These are phyloP conservation scores for Thyatira batis DNA, from an alignment of 2,888 invertebrate genomes.

Conservation along the genomic window DNA sequence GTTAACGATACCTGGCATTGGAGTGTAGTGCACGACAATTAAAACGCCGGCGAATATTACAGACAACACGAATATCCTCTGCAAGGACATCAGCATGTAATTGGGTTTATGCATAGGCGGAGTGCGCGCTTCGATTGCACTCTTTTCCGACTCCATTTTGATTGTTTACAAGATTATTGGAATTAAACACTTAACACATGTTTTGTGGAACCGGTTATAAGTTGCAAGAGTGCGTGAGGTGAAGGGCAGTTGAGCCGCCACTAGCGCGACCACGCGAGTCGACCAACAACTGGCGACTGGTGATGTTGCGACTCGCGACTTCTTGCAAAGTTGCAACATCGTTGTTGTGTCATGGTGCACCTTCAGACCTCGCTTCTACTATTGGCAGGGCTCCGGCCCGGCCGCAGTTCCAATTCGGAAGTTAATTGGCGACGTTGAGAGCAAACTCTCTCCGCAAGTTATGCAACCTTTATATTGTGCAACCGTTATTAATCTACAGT, in stretches of 20 bases:
- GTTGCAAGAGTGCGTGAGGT: slow-evolving; percentile 14
- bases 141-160: slow-evolving; percentile 65
- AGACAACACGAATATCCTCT: slow-evolving; percentile 85
- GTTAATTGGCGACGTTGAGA: slow-evolving; percentile 55
- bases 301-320: slow-evolving; percentile 28
- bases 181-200: slow-evolving; percentile 36
- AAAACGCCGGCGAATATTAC: slow-evolving; percentile 86
- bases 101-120: slow-evolving; percentile 67
- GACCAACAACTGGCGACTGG: slow-evolving; percentile 70
- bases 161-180: slow-evolving; percentile 6
- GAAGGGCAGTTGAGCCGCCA: slow-evolving; percentile 16
- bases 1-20: slow-evolving; percentile 84
- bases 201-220: slow-evolving; percentile 27
- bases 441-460: slow-evolving; percentile 61
- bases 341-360: slow-evolving; percentile 27
- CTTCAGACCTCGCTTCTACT: slow-evolving; percentile 32
- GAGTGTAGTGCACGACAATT: slow-evolving; percentile 87
- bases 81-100: slow-evolving; percentile 83
- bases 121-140: slow-evolving; percentile 38
- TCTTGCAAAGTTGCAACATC: slow-evolving; percentile 45
- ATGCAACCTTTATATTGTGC: slow-evolving; percentile 63
- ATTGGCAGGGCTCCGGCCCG: slow-evolving; percentile 22
- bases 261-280: slow-evolving; percentile 66
- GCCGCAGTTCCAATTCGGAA: slow-evolving; percentile 62
- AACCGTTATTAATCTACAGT: slow-evolving; percentile 38